Evolutionary conservation across 2,797 vertebrate genomes (phyloP).

Genomic region (Rhinoraja longicauda): DNA sequence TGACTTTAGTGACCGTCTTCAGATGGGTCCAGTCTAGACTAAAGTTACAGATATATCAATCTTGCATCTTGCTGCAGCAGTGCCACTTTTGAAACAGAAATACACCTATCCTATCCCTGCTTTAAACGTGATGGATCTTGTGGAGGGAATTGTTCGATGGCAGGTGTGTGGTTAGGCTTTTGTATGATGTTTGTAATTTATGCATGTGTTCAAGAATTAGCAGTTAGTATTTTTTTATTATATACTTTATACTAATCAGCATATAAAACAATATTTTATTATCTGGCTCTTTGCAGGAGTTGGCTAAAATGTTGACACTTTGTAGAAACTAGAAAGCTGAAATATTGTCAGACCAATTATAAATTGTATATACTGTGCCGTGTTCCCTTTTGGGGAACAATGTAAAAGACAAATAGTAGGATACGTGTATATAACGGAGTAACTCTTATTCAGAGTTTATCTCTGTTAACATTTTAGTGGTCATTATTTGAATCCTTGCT

Average conservation of each 20-base stretch:
- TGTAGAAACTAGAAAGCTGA: conserved; percentile 12
- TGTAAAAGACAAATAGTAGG: not conserved
- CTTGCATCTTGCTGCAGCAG: not conserved
- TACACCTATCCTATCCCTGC: not conserved
- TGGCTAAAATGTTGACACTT: not conserved
- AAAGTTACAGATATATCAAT: not conserved
- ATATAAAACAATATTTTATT: conserved; percentile 38
- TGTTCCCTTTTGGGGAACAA: not conserved
- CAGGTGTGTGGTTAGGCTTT: not conserved
- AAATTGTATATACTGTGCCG: not conserved
- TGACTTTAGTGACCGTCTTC: not conserved
- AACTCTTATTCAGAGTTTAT: conserved; percentile 8
- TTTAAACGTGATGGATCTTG: not conserved
- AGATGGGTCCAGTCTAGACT: not conserved
- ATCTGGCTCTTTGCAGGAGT: conserved; percentile 12
- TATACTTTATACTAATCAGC: conserved; percentile 36
- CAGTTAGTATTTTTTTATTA: conserved; percentile 35
- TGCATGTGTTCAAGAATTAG: conserved; percentile 30
- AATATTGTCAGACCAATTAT: conserved; percentile 15
- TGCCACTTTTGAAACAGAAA: conserved; percentile 11
- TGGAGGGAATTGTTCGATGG: conserved; percentile 16
- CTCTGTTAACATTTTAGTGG: conserved; percentile 20
- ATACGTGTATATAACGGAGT: not conserved
- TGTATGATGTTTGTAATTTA: conserved; percentile 32
- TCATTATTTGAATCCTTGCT: conserved; percentile 13